Base-by-base conservation (phyloP, 35 echinoderm and acorn worm species). In the Patiria miniata region DNA sequence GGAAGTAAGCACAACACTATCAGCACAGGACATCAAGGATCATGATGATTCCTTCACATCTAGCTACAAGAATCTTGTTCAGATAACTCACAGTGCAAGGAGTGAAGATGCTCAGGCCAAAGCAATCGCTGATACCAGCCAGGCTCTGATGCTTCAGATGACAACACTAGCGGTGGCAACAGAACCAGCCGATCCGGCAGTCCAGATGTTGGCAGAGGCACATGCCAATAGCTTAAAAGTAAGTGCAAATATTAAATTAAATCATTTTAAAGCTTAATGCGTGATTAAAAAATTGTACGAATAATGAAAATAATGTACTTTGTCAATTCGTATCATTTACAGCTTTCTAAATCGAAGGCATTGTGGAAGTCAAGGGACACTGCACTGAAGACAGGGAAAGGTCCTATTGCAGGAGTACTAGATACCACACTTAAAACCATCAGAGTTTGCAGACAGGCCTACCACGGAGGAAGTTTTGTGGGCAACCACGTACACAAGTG, bases 401-500 rank as follows among this genome's bases (percentile, higher is more conserved):
- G 90, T 33, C 84, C 79, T 42, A 17, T 93, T 52, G 36, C 69
- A 5, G 40, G 37, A 22, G 52, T 39, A 42, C 76, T 78, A 36
- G 76, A 78, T 33, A 78, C 29, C 16, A 78, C 76, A 16, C 37
- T 78, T 12, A 32, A 78, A 78, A 36, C 6, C 55, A 86, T 86
- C 32, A 76, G 39, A 36, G 85, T 87, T 21, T 21, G 61, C 60
- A 12, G 85, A 50, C 61, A 78, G 51, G 85, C 61, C 14, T 87
- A 87, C 32, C 85, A 87, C 36, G 85, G 68, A 5, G 44, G 52
- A 17, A n/a, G 56, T 14, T 87, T 87, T 37, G 32, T 78, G 2
- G 85, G 85, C 23, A 87, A 87, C 40, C 85, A 87, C 36, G 85
- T 77, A 8, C 61, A 87, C 68, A 87, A 87, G 42, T 87, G 85